Conservation (phyloP, 1,140 invertebrate genomes). For the Psix sp. region DNA sequence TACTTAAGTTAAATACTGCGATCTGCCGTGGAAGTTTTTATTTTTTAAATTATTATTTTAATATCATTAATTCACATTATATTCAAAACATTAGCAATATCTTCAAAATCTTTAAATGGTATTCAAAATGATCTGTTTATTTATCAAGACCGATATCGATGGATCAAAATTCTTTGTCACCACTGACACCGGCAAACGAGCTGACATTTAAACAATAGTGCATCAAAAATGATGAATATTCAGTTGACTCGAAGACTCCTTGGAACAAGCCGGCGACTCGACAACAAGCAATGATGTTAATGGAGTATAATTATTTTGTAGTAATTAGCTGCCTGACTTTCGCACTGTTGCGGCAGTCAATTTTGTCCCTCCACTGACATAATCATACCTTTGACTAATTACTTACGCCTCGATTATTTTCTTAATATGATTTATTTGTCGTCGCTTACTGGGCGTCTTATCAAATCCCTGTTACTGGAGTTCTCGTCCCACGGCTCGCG, state of each 20-base stretch:
- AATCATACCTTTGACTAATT: conserved; percentile 62
- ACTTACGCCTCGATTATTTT: conserved; percentile 39
- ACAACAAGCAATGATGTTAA: conserved; percentile 54
- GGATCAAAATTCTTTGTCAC: conserved; percentile 19
- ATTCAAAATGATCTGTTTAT: conserved; percentile 15
- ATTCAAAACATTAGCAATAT: too few relatives aligned
- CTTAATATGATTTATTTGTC: conserved; percentile 1
- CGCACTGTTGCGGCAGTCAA: conserved; percentile 26
- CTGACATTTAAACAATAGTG: conserved; percentile 18
- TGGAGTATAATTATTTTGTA: conserved; percentile 71
- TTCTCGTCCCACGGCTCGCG: too few relatives aligned
- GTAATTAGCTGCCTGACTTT: conserved; percentile 67
- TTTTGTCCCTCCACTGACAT: conserved; percentile 34
- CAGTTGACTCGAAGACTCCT: conserved; percentile 7
- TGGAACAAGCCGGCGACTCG: conserved; percentile 6
- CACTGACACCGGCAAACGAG: conserved; percentile 1
- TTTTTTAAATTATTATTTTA: too few relatives aligned
- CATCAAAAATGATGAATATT: conserved; percentile 33
- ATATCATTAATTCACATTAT: too few relatives aligned
- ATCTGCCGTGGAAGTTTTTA: too few relatives aligned
- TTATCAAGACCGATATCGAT: conserved; percentile 16
- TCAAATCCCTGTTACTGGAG: neutral
- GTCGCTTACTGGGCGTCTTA: neutral
- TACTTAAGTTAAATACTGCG: too few relatives aligned
- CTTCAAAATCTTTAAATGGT: neutral